Evolutionary conservation across 2,113 vertebrate genomes (phyloP), one percentile per base, ranked within the genome.

Genomic region (Dasyornis broadbenti): DNA sequence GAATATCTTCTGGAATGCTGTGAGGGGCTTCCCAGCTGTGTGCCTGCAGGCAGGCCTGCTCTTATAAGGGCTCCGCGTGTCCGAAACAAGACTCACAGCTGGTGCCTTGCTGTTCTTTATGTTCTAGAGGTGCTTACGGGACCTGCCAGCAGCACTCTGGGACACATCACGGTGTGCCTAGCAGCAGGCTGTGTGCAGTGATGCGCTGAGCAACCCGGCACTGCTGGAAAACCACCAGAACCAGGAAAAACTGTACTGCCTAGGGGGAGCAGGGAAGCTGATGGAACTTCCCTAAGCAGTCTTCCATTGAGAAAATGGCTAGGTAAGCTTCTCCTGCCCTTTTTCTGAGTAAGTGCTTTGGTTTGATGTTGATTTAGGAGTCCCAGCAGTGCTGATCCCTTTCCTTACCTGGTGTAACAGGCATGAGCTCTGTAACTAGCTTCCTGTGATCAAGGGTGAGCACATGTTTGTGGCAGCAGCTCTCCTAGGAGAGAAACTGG

Each of bases 61-160:
- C n/a, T 60, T 26, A 8, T 39, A 66, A 21, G 33, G 11, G 16
- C 28, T 45, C 1, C 1, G 11, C 1, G 0, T 9, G 42, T 33
- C 26, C 0, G 0, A 50, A 31, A 26, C 1, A 0, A 21, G 18
- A 9, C 2, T 3, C 21, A 5, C 0, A 4, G 39, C 28, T 33
- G 24, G 27, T n/a, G 30, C 77, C 47, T 42, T 20, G 27, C 52
- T 35, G 27, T 28, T 6, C 37, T 40, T 37, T 15, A 1, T 27
- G 31, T 18, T 40, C 49, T 16, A 28, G n/a, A 27, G 40, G 14
- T 15, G 49, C 49, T 33, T 5, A 18, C 3, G 9, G 60, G 23
- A 42, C 22, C 33, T 76, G 63, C 7, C 42, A 66, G 50, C 26
- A 42, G 40, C 15, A 6, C 45, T 45, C 20, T 1, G 7, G 15